A percentile compares a stretch with the other conserved stretches of the same genome.
Conservation (phyloP, 2,888 invertebrate species). For the Apomyelois bistriatella region DNA sequence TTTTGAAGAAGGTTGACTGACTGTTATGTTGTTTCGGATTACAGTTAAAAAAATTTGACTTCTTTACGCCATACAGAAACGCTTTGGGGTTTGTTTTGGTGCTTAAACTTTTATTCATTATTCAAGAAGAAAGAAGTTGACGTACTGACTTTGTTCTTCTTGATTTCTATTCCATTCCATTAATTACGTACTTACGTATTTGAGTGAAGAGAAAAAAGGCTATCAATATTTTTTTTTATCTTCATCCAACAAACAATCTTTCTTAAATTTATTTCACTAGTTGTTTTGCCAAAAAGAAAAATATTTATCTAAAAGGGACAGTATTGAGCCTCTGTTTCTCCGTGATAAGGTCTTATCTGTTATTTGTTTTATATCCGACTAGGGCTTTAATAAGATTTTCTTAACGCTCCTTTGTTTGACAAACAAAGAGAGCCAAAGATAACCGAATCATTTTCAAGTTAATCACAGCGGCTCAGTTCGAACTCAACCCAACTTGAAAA, state of each 20-base stretch:
- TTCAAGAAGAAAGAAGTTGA: too few species aligned
- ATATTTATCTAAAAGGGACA: not conserved
- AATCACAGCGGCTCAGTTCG: slow-evolving; percentile 13
- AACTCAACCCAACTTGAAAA: slow-evolving; percentile 18
- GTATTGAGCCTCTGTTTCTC: not conserved
- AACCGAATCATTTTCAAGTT: slow-evolving; percentile 14
- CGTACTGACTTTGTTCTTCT: too few species aligned
- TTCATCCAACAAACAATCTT: not conserved
- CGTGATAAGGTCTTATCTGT: slow-evolving; percentile 1
- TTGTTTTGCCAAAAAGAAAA: not conserved
- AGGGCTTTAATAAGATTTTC: slow-evolving; percentile 3
- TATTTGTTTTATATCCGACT: slow-evolving; percentile 5
- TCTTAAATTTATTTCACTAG: not conserved
- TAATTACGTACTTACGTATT: too few species aligned
- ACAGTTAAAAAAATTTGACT: too few species aligned
- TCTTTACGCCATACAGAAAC: too few species aligned
- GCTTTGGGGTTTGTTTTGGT: too few species aligned
- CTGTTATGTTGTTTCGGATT: too few species aligned
- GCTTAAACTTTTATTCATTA: too few species aligned
- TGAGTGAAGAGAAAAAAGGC: too few species aligned
- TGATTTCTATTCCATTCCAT: too few species aligned
- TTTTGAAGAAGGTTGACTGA: too few species aligned
- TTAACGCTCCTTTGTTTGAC: slow-evolving; percentile 6
- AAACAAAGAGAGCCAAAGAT: slow-evolving; percentile 9
- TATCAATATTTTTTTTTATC: not conserved